Evolutionary conservation across 92 coral and sea anemone genomes (phyloP), one percentile per base, ranked within the genome.

Genomic region (Actinostola sp.): DNA sequence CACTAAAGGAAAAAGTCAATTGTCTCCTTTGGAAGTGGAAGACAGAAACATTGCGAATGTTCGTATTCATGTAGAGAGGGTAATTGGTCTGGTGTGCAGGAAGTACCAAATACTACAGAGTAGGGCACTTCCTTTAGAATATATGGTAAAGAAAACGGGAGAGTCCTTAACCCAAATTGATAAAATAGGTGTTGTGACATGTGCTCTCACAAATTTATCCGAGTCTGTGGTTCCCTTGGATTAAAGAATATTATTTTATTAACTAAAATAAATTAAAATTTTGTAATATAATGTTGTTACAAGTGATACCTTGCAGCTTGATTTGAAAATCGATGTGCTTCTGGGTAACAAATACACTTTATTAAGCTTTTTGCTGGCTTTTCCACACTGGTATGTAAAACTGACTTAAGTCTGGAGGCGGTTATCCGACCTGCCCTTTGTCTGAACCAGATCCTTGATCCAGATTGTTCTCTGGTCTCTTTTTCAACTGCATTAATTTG

Each of bases 161-260:
- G 68, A 69, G 20, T 14, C 66, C 20, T 29, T 27, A 29, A 59
- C 83, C n/a, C 76, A 70, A 43, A 78, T 80, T 48, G 85, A 80
- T 61, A 71, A 81, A 41, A 81, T 73, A 30, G 86, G 60, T 14
- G 31, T 12, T 35, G 76, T 81, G 38, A 66, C 75, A 38, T 73
- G 86, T 73, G 81, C 86, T 20, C 76, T 81, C 9, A 72, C 86
- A 24, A 81, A 81, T 55, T 21, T 81, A 14, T 81, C 86, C 6
- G 80, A 81, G 34, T 81, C 81, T 16, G 41, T 81, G 49, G 73
- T 79, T 13, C 78, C 85, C 19, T 71, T 80, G 61, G 73, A 80
- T 23, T 70, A 60, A 26, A 0, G 1, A 1, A 63, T 7, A 2
- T 24, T 20, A 35, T 20, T 3, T 30, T 9, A 54, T 10, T 21